Percentiles rank a stretch among this genome's conserved stretches.
These are phyloP conservation scores for Scolopax rusticola DNA, from an alignment of 2,797 vertebrate species.

Conservation along the genomic window DNA sequence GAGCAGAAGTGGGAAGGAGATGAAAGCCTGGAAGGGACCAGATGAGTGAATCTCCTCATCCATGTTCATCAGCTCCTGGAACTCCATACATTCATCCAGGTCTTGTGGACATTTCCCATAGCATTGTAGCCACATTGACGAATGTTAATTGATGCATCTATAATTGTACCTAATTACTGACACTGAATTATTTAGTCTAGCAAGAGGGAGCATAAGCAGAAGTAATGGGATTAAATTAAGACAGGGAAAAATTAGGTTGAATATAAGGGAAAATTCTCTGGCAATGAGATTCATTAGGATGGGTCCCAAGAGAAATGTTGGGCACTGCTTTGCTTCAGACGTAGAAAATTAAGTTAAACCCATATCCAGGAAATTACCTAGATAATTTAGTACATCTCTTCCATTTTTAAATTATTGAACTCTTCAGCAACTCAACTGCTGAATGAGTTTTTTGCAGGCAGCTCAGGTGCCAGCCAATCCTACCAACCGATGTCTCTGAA, in stretches of 20 bases:
- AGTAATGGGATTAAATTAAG: conserved; percentile 70
- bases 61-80: not conserved
- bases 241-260: conserved; percentile 55
- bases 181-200: conserved; percentile 62
- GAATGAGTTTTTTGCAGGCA: not conserved
- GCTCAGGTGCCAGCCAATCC: conserved; percentile 10
- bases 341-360: conserved; percentile 45
- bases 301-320: conserved; percentile 39
- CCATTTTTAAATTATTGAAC: conserved; percentile 40
- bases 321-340: conserved; percentile 41
- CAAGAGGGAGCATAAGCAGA: conserved; percentile 56
- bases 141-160: conserved; percentile 43
- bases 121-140: not conserved
- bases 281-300: conserved; percentile 57
- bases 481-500: not conserved
- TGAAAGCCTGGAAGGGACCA: not conserved
- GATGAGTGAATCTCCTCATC: not conserved
- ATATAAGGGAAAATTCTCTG: conserved; percentile 35
- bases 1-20: not conserved
- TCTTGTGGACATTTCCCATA: not conserved
- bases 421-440: not conserved
- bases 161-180: conserved; percentile 59
- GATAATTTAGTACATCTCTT: conserved; percentile 4
- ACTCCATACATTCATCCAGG: not conserved
- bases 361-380: conserved; percentile 48